Base-by-base conservation (phyloP, 1,140 invertebrate species). In the Drosophila varians region DNA sequence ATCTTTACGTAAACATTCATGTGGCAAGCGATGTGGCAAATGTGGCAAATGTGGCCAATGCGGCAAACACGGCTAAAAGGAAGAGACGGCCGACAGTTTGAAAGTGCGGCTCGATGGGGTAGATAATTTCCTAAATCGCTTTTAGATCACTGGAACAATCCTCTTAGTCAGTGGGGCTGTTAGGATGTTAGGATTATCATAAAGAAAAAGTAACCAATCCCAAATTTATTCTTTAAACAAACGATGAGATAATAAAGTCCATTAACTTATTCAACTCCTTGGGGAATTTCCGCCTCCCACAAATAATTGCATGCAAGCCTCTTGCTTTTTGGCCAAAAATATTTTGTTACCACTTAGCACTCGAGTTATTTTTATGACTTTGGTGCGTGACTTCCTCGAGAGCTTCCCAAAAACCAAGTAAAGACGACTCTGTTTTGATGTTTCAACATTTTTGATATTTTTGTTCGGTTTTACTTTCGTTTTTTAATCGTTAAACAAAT, bases 1-100 rank as follows among this genome's bases (percentile, higher is more conserved):
- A 16, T 65, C 40, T 70, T 84, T 84, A 86, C 76, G 76, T 86
- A 84, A 84, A 86, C 46, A 43, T 38, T 18, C 42, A 48, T 69
- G 26, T 38, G 40, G 60, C 46, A 57, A 38, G 21, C 26, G 34
- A 43, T 69, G 57, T 62, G 65, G 58, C 42, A 64, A 38, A 16
- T 38, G 38, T 42, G 38, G 38, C 38, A 49, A n/a, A 48, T 69
- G 26, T 38, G 40, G 60, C 46, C n/a, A 28, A 42, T 68, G 57
- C 52, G 57, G 57, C 42, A 64, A 36, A 36, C 12, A 14, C 14
- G 36, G 36, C 36, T 23, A 48, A 34, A 48, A 64, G 60, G 40
- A 64, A 64, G 56, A 47, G 60, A 64, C 23, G 9, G 42, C 25
- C 40, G 38, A 14, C 38, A 16, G 31, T 36, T 31, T 62, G 38